phyloP scores from a whole-genome alignment of 2,797 vertebrate species.

The Pampus argenteus region DNA sequence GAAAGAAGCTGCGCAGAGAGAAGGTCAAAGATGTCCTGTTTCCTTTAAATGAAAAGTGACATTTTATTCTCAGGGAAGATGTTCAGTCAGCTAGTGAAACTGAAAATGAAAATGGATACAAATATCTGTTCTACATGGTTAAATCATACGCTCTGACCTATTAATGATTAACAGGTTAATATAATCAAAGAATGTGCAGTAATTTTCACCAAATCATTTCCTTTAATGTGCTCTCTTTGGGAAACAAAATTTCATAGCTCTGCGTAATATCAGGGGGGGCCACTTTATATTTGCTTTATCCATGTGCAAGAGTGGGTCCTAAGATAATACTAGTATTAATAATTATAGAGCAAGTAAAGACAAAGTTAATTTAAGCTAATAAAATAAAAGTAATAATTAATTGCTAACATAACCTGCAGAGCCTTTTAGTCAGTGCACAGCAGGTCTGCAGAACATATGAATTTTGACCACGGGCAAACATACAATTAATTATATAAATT shows the following conservation, averaged over 20 bases:
- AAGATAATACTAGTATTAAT: too few relatives aligned
- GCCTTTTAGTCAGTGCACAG: background rate
- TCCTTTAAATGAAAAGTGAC: constrained; percentile 60
- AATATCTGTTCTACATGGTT: background rate
- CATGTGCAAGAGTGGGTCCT: too few relatives aligned
- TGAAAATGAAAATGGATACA: constrained; percentile 19
- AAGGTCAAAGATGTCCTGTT: constrained; percentile 65
- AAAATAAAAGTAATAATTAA: background rate
- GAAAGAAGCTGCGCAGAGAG: constrained; percentile 33
- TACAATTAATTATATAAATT: background rate
- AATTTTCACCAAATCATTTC: too few relatives aligned
- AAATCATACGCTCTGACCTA: background rate
- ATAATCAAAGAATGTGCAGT: too few relatives aligned
- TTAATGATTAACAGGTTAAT: constrained; percentile 8
- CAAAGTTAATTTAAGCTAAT: too few relatives aligned
- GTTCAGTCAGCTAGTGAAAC: constrained; percentile 23
- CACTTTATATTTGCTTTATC: too few relatives aligned
- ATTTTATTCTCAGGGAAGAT: constrained; percentile 43
- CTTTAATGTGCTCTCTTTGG: background rate
- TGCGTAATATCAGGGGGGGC: background rate
- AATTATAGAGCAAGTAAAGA: background rate
- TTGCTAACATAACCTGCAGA: background rate
- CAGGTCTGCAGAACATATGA: background rate
- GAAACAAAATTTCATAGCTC: background rate
- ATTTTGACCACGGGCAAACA: too few relatives aligned